Conservation (phyloP, 92 coral and sea anemone genomes). For the Epizoanthus illoricatus region DNA sequence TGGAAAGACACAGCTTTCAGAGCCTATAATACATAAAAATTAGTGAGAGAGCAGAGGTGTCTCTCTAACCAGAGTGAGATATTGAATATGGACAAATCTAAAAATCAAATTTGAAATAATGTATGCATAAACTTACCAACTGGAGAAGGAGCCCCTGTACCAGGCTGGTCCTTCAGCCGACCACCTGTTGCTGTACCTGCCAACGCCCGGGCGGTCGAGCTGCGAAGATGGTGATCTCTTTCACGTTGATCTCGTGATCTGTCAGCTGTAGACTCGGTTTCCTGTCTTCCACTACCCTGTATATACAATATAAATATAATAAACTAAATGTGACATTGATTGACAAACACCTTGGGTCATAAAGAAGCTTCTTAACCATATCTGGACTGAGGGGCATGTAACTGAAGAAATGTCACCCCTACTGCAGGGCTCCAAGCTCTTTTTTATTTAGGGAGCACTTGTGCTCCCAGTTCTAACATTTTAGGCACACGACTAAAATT, state of each 20-base stretch:
- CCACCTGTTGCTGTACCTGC: conserved; percentile 81
- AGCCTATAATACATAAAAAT: too few species aligned
- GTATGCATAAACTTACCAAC: conserved; percentile 55
- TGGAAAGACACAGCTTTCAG: too few species aligned
- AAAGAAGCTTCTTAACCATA: not conserved
- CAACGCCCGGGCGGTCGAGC: conserved; percentile 92
- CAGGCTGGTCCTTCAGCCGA: conserved; percentile 76
- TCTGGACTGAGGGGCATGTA: not conserved
- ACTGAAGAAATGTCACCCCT: too few species aligned
- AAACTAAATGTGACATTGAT: not conserved
- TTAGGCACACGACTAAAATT: too few species aligned
- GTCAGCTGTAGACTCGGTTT: conserved; percentile 7
- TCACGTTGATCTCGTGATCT: conserved; percentile 74
- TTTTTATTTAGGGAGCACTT: too few species aligned
- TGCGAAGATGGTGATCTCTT: conserved; percentile 73
- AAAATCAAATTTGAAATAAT: too few species aligned
- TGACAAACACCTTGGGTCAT: not conserved
- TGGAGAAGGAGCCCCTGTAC: conserved; percentile 84
- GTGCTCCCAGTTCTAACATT: too few species aligned
- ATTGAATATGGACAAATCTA: too few species aligned
- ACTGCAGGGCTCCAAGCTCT: too few species aligned
- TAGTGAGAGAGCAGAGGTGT: too few species aligned
- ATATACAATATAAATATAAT: not conserved
- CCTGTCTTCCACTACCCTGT: conserved; percentile 26
- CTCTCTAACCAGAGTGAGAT: too few species aligned